Evolutionary conservation across 2,888 invertebrate species (phyloP).

Genomic region (Pristionchus maxplancki): DNA sequence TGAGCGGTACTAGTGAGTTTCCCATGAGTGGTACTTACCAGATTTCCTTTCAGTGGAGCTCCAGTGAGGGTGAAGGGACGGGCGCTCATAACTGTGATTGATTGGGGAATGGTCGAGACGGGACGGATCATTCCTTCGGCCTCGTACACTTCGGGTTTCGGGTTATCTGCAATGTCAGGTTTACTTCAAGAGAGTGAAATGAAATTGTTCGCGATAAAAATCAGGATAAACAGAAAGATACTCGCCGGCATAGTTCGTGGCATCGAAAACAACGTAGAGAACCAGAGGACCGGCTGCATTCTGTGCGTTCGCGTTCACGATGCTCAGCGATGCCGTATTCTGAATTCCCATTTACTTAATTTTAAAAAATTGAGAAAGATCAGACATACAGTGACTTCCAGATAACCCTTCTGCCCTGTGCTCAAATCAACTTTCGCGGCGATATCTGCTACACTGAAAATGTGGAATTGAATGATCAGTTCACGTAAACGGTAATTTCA

Average conservation of each 20-base stretch:
- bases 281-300: neutral
- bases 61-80: constrained; percentile 1
- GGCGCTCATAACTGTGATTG: neutral
- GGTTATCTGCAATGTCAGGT: neutral
- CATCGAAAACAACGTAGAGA: neutral
- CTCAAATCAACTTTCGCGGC: neutral
- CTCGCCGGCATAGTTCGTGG: neutral
- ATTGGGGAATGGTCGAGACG: neutral
- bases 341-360: neutral
- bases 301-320: neutral
- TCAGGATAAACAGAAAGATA: neutral
- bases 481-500: neutral
- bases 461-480: neutral
- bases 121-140: neutral
- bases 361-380: too few species aligned
- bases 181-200: neutral
- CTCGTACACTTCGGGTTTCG: neutral
- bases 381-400: neutral
- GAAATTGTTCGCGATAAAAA: neutral
- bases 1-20: too few species aligned
- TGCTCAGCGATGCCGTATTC: neutral
- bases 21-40: neutral
- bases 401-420: neutral
- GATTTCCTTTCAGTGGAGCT: neutral
- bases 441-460: neutral